Evolutionary conservation across 2,797 vertebrate species (phyloP).

Genomic region (Onychomys torridus): DNA sequence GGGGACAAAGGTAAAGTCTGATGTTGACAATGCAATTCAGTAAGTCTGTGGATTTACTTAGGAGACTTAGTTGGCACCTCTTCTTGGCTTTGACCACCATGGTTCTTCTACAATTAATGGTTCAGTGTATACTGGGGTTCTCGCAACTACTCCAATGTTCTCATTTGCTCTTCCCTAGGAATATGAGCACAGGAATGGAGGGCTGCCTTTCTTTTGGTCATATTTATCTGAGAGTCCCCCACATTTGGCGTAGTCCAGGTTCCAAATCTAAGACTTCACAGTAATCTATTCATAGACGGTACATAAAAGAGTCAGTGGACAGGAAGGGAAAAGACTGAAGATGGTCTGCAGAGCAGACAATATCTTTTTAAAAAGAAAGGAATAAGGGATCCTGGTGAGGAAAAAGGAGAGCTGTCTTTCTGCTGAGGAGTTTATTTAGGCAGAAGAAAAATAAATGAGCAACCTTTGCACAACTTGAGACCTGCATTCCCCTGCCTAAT

Average conservation of each 20-base stretch:
- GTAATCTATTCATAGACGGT: neutral
- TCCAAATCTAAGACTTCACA: neutral
- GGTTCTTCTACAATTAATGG: neutral
- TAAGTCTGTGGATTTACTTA: neutral
- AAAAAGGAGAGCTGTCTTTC: neutral
- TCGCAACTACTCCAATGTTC: neutral
- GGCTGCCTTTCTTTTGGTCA: neutral
- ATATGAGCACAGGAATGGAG: neutral
- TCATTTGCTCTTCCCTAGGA: neutral
- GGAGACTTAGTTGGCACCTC: neutral
- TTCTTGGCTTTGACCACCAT: neutral
- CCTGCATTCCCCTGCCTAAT: slow-evolving; percentile 57
- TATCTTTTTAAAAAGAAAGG: neutral
- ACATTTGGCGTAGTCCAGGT: neutral
- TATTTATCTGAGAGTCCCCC: neutral
- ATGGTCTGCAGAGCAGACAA: neutral
- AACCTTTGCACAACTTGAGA: slow-evolving; percentile 64
- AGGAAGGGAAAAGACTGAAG: neutral
- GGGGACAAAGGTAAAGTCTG: neutral
- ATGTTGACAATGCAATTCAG: neutral
- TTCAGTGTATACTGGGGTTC: neutral
- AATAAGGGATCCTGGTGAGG: neutral
- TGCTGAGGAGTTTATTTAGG: slow-evolving; percentile 17
- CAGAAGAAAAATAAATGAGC: slow-evolving; percentile 55
- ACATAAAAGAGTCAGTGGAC: neutral